Conservation (phyloP, 1,140 invertebrate genomes). For the Conus ventricosus region DNA sequence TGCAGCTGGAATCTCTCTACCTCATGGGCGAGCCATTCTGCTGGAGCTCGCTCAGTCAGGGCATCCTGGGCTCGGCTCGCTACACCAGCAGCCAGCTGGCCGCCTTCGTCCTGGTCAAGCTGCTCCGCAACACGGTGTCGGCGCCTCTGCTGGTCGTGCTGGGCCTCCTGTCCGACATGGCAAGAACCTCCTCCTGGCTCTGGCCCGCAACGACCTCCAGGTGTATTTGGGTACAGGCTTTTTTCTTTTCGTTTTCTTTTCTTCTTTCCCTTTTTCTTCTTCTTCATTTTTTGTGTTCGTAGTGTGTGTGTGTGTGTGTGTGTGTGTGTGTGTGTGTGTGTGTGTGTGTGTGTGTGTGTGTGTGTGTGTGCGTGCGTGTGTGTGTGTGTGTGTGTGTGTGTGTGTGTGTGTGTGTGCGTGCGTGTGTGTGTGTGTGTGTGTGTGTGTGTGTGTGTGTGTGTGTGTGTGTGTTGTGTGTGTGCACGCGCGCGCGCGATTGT, state of each 20-base stretch:
- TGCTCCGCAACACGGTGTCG: background rate
- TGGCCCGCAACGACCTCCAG: slow-evolving; percentile 2
- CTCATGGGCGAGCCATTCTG: slow-evolving; percentile 27
- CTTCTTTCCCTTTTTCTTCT: no score
- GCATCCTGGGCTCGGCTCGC: background rate
- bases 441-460: no score
- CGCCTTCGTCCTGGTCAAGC: background rate
- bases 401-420: no score
- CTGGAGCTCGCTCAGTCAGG: background rate
- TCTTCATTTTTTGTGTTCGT: no score
- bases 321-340: no score
- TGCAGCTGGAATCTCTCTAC: background rate
- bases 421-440: no score
- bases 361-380: no score
- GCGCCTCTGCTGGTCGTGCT: background rate
- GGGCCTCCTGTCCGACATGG: background rate
- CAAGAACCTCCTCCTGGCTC: background rate
- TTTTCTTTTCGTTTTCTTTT: background rate
- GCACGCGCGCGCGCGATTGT: no score
- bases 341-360: no score
- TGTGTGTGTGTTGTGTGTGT: no score
- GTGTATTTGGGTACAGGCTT: slow-evolving; percentile 14
- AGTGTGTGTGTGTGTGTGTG: no score
- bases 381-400: no score
- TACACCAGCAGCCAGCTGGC: background rate